Evolutionary conservation across 30 jellyfish, hydroid and myxozoan genomes (phyloP).

Genomic region (Turritopsis rubra): DNA sequence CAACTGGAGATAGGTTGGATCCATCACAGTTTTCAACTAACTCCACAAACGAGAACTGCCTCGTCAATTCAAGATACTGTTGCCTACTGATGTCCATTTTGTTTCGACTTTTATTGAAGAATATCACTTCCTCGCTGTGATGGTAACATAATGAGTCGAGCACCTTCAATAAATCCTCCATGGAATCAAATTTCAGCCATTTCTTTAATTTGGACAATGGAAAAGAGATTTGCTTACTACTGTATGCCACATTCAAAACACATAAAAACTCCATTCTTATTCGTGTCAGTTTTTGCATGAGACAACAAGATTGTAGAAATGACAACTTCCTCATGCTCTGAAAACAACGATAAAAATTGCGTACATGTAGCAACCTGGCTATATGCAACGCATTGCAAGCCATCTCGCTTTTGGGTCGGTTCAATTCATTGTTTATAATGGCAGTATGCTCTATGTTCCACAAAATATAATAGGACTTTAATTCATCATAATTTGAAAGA

Average conservation of each 20-base stretch:
- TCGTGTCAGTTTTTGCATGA: background rate
- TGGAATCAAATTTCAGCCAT: conserved; percentile 30
- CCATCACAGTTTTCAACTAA: conserved; percentile 7
- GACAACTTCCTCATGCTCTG: background rate
- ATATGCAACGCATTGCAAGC: background rate
- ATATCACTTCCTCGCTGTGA: background rate
- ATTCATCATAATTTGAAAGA: conserved; percentile 2
- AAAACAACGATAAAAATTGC: conserved; percentile 28
- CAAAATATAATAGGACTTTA: conserved; percentile 22
- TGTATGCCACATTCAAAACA: conserved; percentile 17
- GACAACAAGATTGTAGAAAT: conserved; percentile 27
- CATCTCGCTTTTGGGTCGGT: background rate
- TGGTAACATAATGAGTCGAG: background rate
- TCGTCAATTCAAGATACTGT: background rate
- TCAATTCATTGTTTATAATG: background rate
- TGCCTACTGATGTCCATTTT: background rate
- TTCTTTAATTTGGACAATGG: background rate
- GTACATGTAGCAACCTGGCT: background rate
- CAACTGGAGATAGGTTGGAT: background rate
- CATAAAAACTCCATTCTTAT: conserved; percentile 15
- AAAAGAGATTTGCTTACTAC: conserved; percentile 22
- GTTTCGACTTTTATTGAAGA: conserved; percentile 13
- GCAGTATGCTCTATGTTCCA: conserved; percentile 1
- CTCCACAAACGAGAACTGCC: background rate
- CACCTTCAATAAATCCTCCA: background rate